phyloP scores from a whole-genome alignment of 2,113 vertebrate genomes.

The Micronycteris hirsuta region DNA sequence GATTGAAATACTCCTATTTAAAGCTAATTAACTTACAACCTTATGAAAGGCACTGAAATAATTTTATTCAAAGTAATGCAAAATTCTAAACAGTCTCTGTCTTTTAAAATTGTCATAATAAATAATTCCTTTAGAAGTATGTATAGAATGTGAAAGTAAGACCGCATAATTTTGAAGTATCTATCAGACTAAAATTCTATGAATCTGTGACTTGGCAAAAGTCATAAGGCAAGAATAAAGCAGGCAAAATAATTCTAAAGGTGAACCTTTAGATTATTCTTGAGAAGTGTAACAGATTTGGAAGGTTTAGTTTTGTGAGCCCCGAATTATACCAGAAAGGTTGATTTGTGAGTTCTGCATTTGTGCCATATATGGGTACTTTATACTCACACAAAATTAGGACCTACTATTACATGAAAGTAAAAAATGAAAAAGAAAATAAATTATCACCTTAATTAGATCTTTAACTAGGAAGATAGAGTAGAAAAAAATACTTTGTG shows the following conservation, averaged over 20 bases:
- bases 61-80: background rate
- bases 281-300: background rate
- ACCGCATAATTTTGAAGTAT: background rate
- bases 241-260: background rate
- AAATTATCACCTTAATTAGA: background rate
- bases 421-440: background rate
- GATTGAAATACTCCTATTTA: background rate
- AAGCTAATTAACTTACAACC: background rate
- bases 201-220: background rate
- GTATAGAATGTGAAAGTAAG: background rate
- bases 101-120: background rate
- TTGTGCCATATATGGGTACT: background rate
- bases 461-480: background rate
- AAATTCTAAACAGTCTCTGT: background rate
- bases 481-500: slow-evolving; percentile 8
- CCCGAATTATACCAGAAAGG: background rate
- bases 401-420: background rate
- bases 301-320: background rate
- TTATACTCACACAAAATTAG: background rate
- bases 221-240: background rate
- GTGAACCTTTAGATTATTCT: background rate
- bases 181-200: background rate
- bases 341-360: background rate
- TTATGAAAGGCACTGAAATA: background rate
- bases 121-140: slow-evolving; percentile 20